These are phyloP conservation scores for Hafferia zeledoni DNA, from an alignment of 2,797 vertebrate genomes.

Conservation along the genomic window DNA sequence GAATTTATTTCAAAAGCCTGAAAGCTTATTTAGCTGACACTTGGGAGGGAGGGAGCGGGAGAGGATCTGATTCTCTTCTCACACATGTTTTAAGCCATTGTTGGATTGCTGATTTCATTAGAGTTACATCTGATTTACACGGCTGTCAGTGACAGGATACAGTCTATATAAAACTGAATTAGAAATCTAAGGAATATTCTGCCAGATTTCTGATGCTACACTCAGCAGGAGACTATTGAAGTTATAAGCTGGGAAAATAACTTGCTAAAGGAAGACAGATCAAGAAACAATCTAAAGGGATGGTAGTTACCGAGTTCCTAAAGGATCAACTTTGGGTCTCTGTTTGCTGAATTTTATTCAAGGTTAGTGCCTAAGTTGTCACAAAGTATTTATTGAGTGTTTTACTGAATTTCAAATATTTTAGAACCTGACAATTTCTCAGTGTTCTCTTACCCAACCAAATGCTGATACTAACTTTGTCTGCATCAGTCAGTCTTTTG, in stretches of 20 bases:
- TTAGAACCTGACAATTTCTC: not conserved
- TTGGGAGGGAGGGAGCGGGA: not conserved
- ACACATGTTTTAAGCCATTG: slow-evolving; percentile 38
- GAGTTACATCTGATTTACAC: slow-evolving; percentile 38
- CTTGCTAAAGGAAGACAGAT: slow-evolving; percentile 8
- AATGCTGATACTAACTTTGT: not conserved
- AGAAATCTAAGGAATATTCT: slow-evolving; percentile 39
- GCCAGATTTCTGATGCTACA: slow-evolving; percentile 35
- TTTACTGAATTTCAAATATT: not conserved
- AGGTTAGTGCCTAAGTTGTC: not conserved
- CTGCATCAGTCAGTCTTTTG: not conserved
- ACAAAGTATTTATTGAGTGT: not conserved
- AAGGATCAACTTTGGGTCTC: not conserved
- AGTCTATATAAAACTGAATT: slow-evolving; percentile 36
- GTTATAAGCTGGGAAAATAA: slow-evolving; percentile 2
- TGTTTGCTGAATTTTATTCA: not conserved
- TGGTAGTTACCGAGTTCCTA: not conserved
- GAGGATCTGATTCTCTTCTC: slow-evolving; percentile 12
- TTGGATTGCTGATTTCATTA: slow-evolving; percentile 51
- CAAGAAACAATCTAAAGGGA: not conserved
- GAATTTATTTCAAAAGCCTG: slow-evolving; percentile 53
- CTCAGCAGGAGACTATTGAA: slow-evolving; percentile 18
- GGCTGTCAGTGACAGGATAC: slow-evolving; percentile 20
- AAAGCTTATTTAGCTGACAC: slow-evolving; percentile 39
- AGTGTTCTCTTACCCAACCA: not conserved